Base-by-base conservation (phyloP, 2,797 vertebrate genomes). In the Myotis myotis region DNA sequence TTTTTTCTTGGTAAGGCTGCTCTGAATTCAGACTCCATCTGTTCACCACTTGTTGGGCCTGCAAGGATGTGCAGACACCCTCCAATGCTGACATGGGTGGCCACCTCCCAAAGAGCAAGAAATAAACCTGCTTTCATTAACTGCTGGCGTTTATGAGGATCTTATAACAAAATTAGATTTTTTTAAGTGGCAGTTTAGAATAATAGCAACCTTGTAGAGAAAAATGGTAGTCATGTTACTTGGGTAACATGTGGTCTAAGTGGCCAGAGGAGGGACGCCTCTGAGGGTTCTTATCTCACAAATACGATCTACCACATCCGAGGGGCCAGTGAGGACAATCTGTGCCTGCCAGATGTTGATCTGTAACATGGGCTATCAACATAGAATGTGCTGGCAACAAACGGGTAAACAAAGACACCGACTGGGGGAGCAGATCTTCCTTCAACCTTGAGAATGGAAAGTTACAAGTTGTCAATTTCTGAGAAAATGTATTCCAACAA, bases 41-140 rank as follows among this genome's bases (percentile, higher is more conserved):
- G 97, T 91, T 96, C 87, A 89, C 95, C 97, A 97, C 95, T 97
- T 96, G 96, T 93, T 93, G 92, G 96, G 78, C 78, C 80, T 89
- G 62, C 23, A 71, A 96, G 75, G 96, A 97, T 96, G 95, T 89
- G 49, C 93, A 95, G 83, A 94, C 90, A 82, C 72, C 85, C 96
- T 96, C 80, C 22, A 49, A 72, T 22, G 84, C 49, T 97, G 97
- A 92, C 72, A 87, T 94, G 96, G 91, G 96, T 97, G 97, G 95
- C 76, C 94, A 96, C 89, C 83, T 84, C 83, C 96, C 97, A 97
- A 95, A 95, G 95, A 97, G 96, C 68, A 95, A 96, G 47, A 91
- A 62, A 94, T 84, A 96, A 95, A 97, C 93, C 76, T 60, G 16
- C 47, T 44, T 80, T 90, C 55, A 83, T 94, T 92, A 96, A 55